phyloP scores from a whole-genome alignment of 23 tunicate genomes.

The Oikopleura vanhoeffeni region DNA sequence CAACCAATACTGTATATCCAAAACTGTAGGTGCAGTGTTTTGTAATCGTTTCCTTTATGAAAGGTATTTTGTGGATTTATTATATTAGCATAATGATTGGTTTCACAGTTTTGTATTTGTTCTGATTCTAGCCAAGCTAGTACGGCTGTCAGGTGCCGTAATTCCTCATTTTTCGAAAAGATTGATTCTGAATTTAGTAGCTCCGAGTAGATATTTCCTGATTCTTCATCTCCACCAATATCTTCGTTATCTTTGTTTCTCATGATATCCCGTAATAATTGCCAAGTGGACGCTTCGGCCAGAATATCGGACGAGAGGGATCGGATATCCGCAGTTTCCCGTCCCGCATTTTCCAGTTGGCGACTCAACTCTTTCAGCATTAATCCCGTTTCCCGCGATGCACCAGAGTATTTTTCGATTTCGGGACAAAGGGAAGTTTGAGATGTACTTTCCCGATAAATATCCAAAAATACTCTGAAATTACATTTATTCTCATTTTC shows the following conservation, averaged over 20 bases:
- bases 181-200: neutral
- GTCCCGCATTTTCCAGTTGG: neutral
- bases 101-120: neutral
- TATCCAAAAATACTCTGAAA: neutral
- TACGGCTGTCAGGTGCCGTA: slow-evolving; percentile 1
- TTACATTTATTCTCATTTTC: no score
- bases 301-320: neutral
- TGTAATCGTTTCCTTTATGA: no score
- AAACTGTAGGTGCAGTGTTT: no score
- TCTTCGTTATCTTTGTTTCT: neutral
- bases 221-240: neutral
- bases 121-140: neutral
- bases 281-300: neutral
- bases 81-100: neutral
- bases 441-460: neutral
- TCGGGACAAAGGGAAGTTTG: neutral
- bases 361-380: neutral
- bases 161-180: neutral
- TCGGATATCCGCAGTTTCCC: neutral
- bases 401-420: neutral
- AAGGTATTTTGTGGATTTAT: neutral
- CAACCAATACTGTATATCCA: no score
- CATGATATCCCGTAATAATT: neutral
- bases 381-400: neutral
- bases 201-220: neutral